Evolutionary conservation across 1,140 invertebrate species (phyloP).

Genomic region (Camponotus vicinus): DNA sequence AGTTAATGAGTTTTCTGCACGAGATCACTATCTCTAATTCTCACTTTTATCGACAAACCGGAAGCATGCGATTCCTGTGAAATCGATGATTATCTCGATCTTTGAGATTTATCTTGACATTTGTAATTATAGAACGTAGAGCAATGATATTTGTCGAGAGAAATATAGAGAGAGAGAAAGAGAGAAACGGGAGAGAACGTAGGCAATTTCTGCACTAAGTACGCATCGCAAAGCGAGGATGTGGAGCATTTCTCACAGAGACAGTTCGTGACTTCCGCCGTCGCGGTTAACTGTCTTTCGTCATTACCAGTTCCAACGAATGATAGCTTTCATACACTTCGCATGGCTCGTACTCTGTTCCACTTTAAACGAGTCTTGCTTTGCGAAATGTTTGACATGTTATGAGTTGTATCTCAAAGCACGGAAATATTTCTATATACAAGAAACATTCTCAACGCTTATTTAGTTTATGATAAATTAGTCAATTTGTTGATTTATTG

Average conservation of each 20-base stretch:
- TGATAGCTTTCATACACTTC: slow-evolving; percentile 19
- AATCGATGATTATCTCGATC: slow-evolving; percentile 19
- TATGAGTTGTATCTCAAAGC: neutral
- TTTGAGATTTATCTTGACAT: slow-evolving; percentile 24
- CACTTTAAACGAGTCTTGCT: slow-evolving; percentile 17
- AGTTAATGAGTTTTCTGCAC: slow-evolving; percentile 47
- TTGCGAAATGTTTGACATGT: neutral
- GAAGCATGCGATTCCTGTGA: neutral
- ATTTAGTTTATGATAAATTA: neutral
- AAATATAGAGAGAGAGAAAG: neutral
- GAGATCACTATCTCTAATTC: slow-evolving; percentile 17
- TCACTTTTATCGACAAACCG: slow-evolving; percentile 1
- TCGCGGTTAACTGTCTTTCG: slow-evolving; percentile 56
- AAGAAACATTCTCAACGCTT: neutral
- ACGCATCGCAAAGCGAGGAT: slow-evolving; percentile 40
- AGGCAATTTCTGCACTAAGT: slow-evolving; percentile 35
- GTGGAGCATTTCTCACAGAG: slow-evolving; percentile 25
- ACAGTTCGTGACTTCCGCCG: slow-evolving; percentile 38
- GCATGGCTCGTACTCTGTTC: neutral
- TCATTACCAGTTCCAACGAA: slow-evolving; percentile 39
- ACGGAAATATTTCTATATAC: neutral
- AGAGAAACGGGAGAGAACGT: neutral
- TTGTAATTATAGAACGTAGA: slow-evolving; percentile 4
- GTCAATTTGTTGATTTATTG: neutral
- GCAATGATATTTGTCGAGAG: slow-evolving; percentile 8